A percentile compares a stretch with the other conserved stretches of the same genome.
phyloP scores from a whole-genome alignment of 2,113 vertebrate species.

The Panthera tigris region DNA sequence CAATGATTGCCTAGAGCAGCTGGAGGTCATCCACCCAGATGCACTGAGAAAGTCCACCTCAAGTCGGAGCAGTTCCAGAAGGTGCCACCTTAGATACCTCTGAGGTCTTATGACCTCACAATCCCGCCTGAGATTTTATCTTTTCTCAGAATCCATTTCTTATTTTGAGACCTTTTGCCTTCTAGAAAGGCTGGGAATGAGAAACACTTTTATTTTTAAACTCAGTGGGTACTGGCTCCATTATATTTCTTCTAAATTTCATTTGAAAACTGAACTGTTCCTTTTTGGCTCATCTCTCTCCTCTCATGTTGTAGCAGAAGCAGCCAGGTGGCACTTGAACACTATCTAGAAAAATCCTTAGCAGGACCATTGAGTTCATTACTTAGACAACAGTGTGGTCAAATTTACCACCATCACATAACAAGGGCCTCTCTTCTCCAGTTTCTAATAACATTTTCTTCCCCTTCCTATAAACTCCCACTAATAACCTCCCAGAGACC shows the following conservation, averaged over 20 bases:
- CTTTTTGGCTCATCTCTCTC: not conserved
- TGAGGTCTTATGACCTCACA: not conserved
- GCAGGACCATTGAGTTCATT: not conserved
- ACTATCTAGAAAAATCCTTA: not conserved
- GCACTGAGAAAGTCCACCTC: not conserved
- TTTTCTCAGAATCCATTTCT: slow-evolving; percentile 1
- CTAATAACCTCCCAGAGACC: not conserved
- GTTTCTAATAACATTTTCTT: not conserved
- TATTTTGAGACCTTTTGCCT: not conserved
- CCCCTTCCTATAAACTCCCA: not conserved
- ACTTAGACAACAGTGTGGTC: not conserved
- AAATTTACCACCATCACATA: not conserved
- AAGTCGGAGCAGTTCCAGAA: not conserved
- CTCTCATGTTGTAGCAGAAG: not conserved
- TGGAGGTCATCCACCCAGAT: not conserved
- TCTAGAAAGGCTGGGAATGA: not conserved
- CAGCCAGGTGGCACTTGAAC: not conserved
- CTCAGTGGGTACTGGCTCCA: not conserved
- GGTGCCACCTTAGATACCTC: not conserved
- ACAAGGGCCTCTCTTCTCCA: not conserved
- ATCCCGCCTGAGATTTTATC: not conserved
- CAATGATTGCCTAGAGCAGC: not conserved
- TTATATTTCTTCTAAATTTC: not conserved
- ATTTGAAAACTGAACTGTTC: not conserved
- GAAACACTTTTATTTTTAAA: slow-evolving; percentile 35